Conservation (phyloP, 53 echinoderm and acorn worm species). For the Echinometra lucunter region DNA sequence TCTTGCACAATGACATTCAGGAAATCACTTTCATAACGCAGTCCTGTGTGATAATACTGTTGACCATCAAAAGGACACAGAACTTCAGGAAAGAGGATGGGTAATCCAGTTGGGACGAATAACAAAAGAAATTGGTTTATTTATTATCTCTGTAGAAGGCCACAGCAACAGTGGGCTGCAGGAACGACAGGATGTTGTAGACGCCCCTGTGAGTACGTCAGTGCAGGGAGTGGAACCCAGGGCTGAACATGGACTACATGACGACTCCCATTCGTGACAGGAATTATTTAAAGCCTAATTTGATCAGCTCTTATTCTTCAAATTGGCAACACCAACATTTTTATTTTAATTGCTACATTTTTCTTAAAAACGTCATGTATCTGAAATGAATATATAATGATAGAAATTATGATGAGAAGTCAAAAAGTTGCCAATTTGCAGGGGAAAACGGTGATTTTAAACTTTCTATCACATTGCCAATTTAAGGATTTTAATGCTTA, state of each 20-base stretch:
- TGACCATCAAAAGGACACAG: not conserved
- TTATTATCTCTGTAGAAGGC: slow-evolving; percentile 26
- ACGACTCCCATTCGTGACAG: too few species aligned
- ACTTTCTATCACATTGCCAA: too few species aligned
- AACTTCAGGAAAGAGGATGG: not conserved
- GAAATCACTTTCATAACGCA: not conserved
- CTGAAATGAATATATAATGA: too few species aligned
- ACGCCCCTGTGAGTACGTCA: not conserved
- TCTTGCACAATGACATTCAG: not conserved
- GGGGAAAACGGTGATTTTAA: too few species aligned
- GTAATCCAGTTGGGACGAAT: slow-evolving; percentile 7
- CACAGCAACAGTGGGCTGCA: not conserved
- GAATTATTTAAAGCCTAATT: too few species aligned
- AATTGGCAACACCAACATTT: too few species aligned
- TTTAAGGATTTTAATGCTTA: too few species aligned
- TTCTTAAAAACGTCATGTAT: too few species aligned
- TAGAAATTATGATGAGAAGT: too few species aligned
- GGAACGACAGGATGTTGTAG: slow-evolving; percentile 17
- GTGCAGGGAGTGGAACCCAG: not conserved
- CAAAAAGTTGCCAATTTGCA: too few species aligned
- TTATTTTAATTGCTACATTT: too few species aligned
- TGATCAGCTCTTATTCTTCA: not conserved
- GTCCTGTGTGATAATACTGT: not conserved
- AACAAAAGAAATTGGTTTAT: slow-evolving; percentile 28
- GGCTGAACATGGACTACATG: not conserved